Evolutionary conservation across 2,797 vertebrate species (phyloP).

Genomic region (Hirundo rustica): DNA sequence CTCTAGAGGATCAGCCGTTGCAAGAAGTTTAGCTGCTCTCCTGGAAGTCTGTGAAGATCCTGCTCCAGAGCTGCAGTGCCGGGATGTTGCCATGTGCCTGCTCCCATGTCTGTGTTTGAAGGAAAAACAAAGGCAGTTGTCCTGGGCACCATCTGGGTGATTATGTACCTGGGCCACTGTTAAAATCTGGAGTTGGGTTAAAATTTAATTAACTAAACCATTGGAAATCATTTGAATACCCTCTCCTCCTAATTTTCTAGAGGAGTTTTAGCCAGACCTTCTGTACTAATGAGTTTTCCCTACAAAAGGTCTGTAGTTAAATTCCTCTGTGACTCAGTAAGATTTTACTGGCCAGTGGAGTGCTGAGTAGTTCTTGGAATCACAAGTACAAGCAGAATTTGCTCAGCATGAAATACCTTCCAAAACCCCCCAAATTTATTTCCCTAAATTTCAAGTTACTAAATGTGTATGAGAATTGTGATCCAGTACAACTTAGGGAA

Average conservation of each 20-base stretch:
- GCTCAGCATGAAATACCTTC: not conserved
- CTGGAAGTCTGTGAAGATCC: not conserved
- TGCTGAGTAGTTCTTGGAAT: not conserved
- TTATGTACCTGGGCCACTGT: not conserved
- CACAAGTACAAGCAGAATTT: not conserved
- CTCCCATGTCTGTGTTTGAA: not conserved
- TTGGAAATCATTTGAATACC: not conserved
- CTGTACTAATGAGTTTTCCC: not conserved
- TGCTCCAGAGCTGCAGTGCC: not conserved
- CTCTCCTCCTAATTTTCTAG: not conserved
- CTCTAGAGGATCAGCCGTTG: not conserved
- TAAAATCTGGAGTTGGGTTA: not conserved
- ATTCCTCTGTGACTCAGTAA: not conserved
- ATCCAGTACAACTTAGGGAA: not conserved
- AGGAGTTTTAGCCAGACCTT: not conserved
- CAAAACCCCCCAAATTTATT: not conserved
- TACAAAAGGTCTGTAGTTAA: not conserved
- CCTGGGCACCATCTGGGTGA: not conserved
- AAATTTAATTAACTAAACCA: not conserved
- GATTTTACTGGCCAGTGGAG: not conserved
- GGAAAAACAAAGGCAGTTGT: not conserved
- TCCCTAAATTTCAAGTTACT: not conserved
- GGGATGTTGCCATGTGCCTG: not conserved
- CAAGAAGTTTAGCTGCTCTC: not conserved
- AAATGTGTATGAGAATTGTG: not conserved